phyloP scores from a whole-genome alignment of 1,140 invertebrate genomes.

The Megalonaias nervosa region DNA sequence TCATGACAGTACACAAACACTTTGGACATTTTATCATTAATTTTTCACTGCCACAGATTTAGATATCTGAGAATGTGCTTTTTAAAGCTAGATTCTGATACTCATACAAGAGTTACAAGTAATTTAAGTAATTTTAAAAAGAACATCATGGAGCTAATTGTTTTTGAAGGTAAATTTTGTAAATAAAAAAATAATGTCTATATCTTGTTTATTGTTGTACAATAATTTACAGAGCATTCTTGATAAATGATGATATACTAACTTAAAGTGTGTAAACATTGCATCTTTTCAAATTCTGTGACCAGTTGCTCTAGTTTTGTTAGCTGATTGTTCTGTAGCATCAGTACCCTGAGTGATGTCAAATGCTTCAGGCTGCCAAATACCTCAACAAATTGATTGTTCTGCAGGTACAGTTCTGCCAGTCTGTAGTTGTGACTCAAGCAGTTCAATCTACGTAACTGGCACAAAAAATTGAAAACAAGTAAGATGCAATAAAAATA shows the following conservation, averaged over 20 bases:
- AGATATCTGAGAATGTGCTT: too few species aligned
- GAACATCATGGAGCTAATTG: too few species aligned
- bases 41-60: too few species aligned
- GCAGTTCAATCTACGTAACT: constrained; percentile 57
- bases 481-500: background rate
- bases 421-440: constrained; percentile 55
- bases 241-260: constrained; percentile 29
- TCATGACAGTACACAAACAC: too few species aligned
- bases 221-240: too few species aligned
- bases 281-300: constrained; percentile 65
- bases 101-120: too few species aligned
- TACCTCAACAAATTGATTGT: constrained; percentile 65
- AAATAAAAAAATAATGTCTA: too few species aligned
- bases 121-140: too few species aligned
- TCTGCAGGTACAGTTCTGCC: constrained; percentile 62
- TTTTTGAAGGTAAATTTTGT: too few species aligned
- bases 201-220: too few species aligned
- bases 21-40: too few species aligned
- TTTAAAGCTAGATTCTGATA: too few species aligned
- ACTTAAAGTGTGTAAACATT: constrained; percentile 62
- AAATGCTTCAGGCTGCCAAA: constrained; percentile 57
- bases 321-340: constrained; percentile 67
- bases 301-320: constrained; percentile 62
- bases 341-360: constrained; percentile 56
- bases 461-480: constrained; percentile 21